Conservation (phyloP, 2,797 vertebrate genomes). For the Rhincodon typus region DNA sequence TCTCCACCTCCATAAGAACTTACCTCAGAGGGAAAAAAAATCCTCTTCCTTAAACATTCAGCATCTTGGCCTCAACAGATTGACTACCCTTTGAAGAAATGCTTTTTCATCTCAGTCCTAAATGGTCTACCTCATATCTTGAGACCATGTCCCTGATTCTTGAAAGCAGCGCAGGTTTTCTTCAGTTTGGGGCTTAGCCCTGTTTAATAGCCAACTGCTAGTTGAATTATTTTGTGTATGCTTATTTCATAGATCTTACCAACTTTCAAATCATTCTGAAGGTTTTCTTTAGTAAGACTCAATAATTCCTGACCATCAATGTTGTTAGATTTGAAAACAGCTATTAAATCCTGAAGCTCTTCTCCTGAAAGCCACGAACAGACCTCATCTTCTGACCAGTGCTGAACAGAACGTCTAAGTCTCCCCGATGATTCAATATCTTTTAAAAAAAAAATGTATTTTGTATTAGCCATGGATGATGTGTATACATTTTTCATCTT, state of each 20-base stretch:
- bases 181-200: background rate
- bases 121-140: no score
- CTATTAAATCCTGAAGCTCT: constrained; percentile 61
- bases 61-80: no score
- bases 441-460: constrained; percentile 48
- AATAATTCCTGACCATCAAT: constrained; percentile 73
- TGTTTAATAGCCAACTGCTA: background rate
- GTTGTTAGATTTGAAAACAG: constrained; percentile 69
- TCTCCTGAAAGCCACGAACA: constrained; percentile 65
- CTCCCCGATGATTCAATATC: constrained; percentile 50
- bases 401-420: constrained; percentile 53
- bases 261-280: constrained; percentile 71
- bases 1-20: no score
- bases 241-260: constrained; percentile 58
- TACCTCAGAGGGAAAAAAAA: no score
- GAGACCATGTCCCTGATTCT: no score
- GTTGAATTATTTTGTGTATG: background rate
- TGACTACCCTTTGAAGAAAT: no score
- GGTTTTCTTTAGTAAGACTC: constrained; percentile 67
- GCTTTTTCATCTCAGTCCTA: no score
- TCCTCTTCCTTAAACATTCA: no score
- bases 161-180: background rate
- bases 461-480: background rate
- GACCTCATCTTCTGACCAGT: constrained; percentile 79
- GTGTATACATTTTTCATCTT: background rate